Conservation (phyloP, 2,888 invertebrate species). For the Ichneumoninae sp. region DNA sequence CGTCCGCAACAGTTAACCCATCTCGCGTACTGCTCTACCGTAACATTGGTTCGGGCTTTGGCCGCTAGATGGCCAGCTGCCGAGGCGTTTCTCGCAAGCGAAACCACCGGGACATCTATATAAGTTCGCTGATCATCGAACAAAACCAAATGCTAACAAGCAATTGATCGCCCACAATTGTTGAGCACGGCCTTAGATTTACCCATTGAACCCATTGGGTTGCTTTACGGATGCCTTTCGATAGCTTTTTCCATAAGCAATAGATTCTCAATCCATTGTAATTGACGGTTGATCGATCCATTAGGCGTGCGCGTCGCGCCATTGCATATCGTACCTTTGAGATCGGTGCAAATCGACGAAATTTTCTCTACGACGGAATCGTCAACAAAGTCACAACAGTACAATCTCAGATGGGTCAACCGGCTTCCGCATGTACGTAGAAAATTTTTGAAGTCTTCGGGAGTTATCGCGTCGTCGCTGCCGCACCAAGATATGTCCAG, state of each 20-base stretch:
- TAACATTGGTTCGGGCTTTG: no score
- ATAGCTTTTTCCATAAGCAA: neutral
- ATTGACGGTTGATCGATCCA: neutral
- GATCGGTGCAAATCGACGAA: slow-evolving; percentile 87
- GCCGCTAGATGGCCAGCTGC: no score
- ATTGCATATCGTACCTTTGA: slow-evolving; percentile 87
- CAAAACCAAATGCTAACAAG: no score
- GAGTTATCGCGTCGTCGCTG: slow-evolving; percentile 1
- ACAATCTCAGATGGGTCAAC: slow-evolving; percentile 91
- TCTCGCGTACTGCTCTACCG: no score
- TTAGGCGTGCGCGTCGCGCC: neutral
- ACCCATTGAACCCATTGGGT: no score
- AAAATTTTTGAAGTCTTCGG: neutral
- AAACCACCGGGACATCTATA: no score
- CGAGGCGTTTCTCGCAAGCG: no score
- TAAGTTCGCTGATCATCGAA: no score
- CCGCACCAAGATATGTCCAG: slow-evolving; percentile 13
- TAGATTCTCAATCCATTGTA: neutral
- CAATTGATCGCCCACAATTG: no score
- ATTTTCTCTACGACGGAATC: slow-evolving; percentile 88
- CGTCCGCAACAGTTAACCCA: no score
- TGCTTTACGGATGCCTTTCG: no score
- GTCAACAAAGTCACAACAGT: slow-evolving; percentile 92
- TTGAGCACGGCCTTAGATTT: no score
- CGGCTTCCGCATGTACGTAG: slow-evolving; percentile 79